A percentile compares a stretch with the other conserved stretches of the same genome.
Evolutionary conservation across 2,888 invertebrate species (phyloP).

Genomic region (Rhagonycha lutea): DNA sequence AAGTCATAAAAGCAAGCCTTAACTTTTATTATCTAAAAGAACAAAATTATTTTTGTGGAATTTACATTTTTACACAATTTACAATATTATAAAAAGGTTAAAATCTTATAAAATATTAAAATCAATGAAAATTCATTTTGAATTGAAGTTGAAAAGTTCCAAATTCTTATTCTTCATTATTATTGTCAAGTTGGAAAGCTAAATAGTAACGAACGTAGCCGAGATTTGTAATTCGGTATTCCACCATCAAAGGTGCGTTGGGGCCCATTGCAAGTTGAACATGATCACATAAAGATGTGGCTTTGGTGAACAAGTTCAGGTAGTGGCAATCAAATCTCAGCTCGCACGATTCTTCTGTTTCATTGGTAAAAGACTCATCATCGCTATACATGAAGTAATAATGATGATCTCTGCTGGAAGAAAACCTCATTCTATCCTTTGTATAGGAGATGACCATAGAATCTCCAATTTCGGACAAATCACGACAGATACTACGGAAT

Average conservation of each 20-base stretch:
- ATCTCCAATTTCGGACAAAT: slow-evolving; percentile 98
- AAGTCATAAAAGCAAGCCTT: too few relatives aligned
- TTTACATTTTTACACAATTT: too few relatives aligned
- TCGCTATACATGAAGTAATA: slow-evolving; percentile 90
- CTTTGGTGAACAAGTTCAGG: slow-evolving; percentile 97
- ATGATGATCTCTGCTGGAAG: slow-evolving; percentile 91
- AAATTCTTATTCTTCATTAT: too few relatives aligned
- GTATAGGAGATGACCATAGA: slow-evolving; percentile 95
- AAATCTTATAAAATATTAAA: too few relatives aligned
- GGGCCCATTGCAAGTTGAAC: slow-evolving; percentile 93
- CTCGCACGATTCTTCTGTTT: slow-evolving; percentile 97
- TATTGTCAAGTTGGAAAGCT: slow-evolving; percentile 62
- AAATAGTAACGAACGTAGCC: slow-evolving; percentile 97
- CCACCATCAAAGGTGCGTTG: slow-evolving; percentile 95
- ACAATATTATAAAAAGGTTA: too few relatives aligned
- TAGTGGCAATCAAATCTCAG: slow-evolving; percentile 96
- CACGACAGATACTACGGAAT: slow-evolving; percentile 95
- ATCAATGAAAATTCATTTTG: too few relatives aligned
- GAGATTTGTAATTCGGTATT: slow-evolving; percentile 93
- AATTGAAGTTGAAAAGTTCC: too few relatives aligned
- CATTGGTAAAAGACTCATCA: slow-evolving; percentile 91
- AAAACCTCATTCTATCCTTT: slow-evolving; percentile 96
- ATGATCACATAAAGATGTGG: slow-evolving; percentile 87
- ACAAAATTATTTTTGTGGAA: too few relatives aligned
- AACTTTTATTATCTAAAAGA: too few relatives aligned